A percentile compares a stretch with the other conserved stretches of the same genome.
Conservation (phyloP, 1,140 invertebrate species). For the Laupala kohalensis region DNA sequence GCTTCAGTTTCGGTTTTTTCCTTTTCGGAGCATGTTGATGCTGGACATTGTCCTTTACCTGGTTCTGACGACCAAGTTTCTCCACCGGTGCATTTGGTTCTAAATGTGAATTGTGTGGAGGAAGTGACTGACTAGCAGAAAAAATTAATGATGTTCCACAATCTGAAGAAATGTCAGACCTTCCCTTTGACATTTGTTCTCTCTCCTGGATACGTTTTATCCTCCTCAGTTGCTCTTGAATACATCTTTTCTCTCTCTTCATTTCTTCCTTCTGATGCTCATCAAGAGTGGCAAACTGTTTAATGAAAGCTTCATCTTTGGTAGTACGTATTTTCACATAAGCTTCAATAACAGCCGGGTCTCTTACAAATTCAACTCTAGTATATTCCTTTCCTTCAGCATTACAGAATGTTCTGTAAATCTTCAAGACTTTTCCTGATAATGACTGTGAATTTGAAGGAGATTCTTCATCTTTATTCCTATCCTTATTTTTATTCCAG, state of each 20-base stretch:
- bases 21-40: slow-evolving; percentile 35
- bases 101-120: slow-evolving; percentile 11
- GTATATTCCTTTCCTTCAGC: slow-evolving; percentile 84
- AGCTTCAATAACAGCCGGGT: slow-evolving; percentile 88
- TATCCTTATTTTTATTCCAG: slow-evolving; percentile 46
- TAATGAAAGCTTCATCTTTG: slow-evolving; percentile 87
- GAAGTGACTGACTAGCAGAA: too few species aligned
- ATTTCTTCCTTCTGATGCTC: slow-evolving; percentile 90
- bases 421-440: slow-evolving; percentile 73
- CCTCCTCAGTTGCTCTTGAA: slow-evolving; percentile 91
- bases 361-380: slow-evolving; percentile 87
- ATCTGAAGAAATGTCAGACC: slow-evolving; percentile 6
- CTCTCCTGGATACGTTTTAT: slow-evolving; percentile 87
- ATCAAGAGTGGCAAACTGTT: slow-evolving; percentile 79
- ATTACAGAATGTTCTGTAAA: slow-evolving; percentile 86
- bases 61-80: too few species aligned
- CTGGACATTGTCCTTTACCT: slow-evolving; percentile 12
- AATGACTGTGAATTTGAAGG: slow-evolving; percentile 24
- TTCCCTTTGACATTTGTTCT: slow-evolving; percentile 44
- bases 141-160: slow-evolving; percentile 8
- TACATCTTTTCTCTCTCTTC: slow-evolving; percentile 87
- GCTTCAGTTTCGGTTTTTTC: slow-evolving; percentile 73
- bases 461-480: slow-evolving; percentile 43
- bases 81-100: not conserved
- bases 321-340: slow-evolving; percentile 92